Evolutionary conservation across 1,140 invertebrate species (phyloP), one percentile per base, ranked within the genome.

Genomic region (Monochamus saltuarius): DNA sequence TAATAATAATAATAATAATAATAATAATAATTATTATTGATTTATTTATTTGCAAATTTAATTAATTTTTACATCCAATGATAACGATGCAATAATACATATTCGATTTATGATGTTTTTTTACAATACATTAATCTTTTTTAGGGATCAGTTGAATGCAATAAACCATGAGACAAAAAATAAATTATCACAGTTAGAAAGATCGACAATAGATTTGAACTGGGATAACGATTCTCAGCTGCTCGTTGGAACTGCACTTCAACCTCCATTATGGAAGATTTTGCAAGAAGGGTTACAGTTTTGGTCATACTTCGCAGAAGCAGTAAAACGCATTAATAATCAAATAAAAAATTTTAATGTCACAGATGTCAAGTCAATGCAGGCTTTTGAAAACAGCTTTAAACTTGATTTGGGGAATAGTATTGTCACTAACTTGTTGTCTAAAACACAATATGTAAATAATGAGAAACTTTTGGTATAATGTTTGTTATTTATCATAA

Each of bases 381-480:
- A 52, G 10, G 22, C 56, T 11, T 57, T 73, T 40, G 52, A 68
- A 56, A 66, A 65, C 4, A 37, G 51, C 13, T 66, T 73, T 65
- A 51, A 56, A 19, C 35, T 72, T 16, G 52, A 73, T 62, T 60
- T 73, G 35, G 46, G 70, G 9, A 46, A 59, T 37, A 59, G 42
- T 10, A 4, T 14, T 42, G 43, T 72, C 10, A 65, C 42, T 36
- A 14, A 35, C 22, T 59, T 71, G n/a, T 40, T 75, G 17, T 68
- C 71, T 16, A 51, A 73, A 37, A 71, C 69, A 7, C 73, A 75
- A 53, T 75, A 75, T 66, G 60, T 73, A 36, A 61, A 62, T 43
- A 70, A 67, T 54, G 64, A 66, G 34, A 70, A 67, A 57, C 50
- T 38, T 22, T 35, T 66, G 14, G 36, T 36, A 11, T 62, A 50